phyloP scores from a whole-genome alignment of 2,888 invertebrate species.

The Yponomeuta plumbellus region DNA sequence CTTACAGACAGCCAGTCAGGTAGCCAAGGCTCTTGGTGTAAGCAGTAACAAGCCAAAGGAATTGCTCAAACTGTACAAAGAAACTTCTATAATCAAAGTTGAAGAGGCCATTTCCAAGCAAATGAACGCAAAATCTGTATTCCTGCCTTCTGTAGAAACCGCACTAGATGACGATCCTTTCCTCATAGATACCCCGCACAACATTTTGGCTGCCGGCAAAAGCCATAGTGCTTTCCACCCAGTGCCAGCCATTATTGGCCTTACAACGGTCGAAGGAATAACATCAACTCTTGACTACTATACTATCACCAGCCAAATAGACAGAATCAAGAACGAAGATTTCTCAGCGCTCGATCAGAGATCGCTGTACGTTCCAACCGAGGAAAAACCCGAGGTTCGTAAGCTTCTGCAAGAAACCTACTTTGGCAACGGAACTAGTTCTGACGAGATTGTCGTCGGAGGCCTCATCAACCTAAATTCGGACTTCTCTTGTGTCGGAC shows the following conservation, averaged over 20 bases:
- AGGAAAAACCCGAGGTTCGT: slow-evolving; percentile 46
- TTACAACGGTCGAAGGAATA: slow-evolving; percentile 74
- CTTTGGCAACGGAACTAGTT: slow-evolving; percentile 43
- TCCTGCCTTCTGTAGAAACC: slow-evolving; percentile 56
- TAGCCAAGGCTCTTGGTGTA: slow-evolving; percentile 55
- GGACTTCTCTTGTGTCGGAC: slow-evolving; percentile 60
- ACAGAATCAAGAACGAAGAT: slow-evolving; percentile 56
- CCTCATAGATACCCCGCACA: slow-evolving; percentile 60
- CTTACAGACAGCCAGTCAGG: slow-evolving; percentile 51
- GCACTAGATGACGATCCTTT: slow-evolving; percentile 56
- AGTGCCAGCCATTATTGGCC: slow-evolving; percentile 71
- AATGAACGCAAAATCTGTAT: slow-evolving; percentile 60
- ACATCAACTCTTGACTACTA: slow-evolving; percentile 58
- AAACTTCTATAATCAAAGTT: slow-evolving; percentile 43
- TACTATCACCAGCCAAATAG: slow-evolving; percentile 57
- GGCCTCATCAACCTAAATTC: slow-evolving; percentile 62
- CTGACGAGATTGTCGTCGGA: slow-evolving; percentile 54
- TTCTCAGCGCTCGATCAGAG: slow-evolving; percentile 51
- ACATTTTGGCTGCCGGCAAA: slow-evolving; percentile 44
- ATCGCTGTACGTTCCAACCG: slow-evolving; percentile 38
- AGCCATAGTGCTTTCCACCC: slow-evolving; percentile 42
- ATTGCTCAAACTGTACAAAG: slow-evolving; percentile 43
- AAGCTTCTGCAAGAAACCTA: slow-evolving; percentile 52
- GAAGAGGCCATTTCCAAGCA: slow-evolving; percentile 63
- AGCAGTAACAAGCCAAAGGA: slow-evolving; percentile 46